Evolutionary conservation across 2,888 invertebrate species (phyloP), one percentile per base, ranked within the genome.

Genomic region (Macrostomum cliftonense): DNA sequence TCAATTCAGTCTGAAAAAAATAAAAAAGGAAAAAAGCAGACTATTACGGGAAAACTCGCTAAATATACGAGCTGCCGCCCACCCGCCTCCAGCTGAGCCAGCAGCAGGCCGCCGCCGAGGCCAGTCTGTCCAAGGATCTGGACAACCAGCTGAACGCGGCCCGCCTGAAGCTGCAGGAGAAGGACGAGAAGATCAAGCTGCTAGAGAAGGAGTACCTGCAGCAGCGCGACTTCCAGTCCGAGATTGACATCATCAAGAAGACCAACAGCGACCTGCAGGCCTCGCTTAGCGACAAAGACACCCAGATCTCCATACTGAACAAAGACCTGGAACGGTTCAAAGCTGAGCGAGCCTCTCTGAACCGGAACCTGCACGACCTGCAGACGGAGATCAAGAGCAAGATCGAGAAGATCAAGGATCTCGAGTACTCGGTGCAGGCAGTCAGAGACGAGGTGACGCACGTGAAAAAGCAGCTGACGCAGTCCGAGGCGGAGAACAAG

Each of bases 401-500:
- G 12, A 38, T 14, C 2, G 50, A 50, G 39, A 49, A 42, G 39
- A 38, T 50, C n/a, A 38, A 47, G 28, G 28, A 39, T 12, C 37
- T 50, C 17, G 50, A 50, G 40, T 28, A 28, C 28, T 28, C 28
- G 28, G 28, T 28, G 28, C 28, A 28, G 28, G 28, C 28, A 7
- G 28, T 28, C 28, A 14, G 52, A 17, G 52, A 52, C 19, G 52
- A 52, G 45, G 1, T 49, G 36, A 38, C 52, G 2, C 28, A 20
- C 19, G 14, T 45, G 1, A 19, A 42, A 13, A 52, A 51, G 16
- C 51, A 48, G 19, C 38, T 48, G 12, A 49, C 48, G 45, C 45
- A 39, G 12, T 14, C 45, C 12, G 52, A 52, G 28, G 37, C 52
- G 17, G 52, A 52, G 19, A 28, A 49, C 42, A 52, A 52, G 39